phyloP scores from a whole-genome alignment of 2,888 invertebrate species.

The Archaeoteleia sp. region DNA sequence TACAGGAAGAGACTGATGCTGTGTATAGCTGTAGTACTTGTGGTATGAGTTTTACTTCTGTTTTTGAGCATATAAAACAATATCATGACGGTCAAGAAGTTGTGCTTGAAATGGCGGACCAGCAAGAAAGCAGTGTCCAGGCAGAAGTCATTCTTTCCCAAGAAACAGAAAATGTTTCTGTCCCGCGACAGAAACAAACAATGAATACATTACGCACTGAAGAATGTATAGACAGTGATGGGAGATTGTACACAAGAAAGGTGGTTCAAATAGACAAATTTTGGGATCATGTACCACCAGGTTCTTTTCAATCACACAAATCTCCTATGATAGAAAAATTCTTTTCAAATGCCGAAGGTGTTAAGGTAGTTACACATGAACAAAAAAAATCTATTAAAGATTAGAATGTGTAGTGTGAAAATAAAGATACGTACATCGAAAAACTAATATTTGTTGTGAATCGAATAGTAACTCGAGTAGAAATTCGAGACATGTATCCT shows the following conservation, averaged over 20 bases:
- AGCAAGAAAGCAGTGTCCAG: constrained; percentile 52
- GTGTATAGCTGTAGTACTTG: constrained; percentile 82
- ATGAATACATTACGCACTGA: constrained; percentile 75
- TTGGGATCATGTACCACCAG: constrained; percentile 72
- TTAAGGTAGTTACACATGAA: no score
- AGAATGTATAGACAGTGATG: constrained; percentile 76
- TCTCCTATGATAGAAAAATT: constrained; percentile 73
- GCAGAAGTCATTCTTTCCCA: constrained; percentile 29
- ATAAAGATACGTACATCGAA: no score
- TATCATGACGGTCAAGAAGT: constrained; percentile 83
- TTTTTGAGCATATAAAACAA: constrained; percentile 80
- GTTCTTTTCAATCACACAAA: constrained; percentile 58
- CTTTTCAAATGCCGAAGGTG: constrained; percentile 71
- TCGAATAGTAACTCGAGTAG: no score
- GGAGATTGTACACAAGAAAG: constrained; percentile 76
- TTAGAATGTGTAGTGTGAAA: no score
- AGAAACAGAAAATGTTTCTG: constrained; percentile 47
- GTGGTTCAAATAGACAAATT: constrained; percentile 79
- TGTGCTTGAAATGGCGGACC: constrained; percentile 78
- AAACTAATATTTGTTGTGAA: background rate
- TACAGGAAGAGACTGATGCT: constrained; percentile 68
- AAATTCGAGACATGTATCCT: no score
- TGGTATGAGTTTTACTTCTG: constrained; percentile 79
- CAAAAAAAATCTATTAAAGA: no score
- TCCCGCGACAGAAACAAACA: constrained; percentile 63